Base-by-base conservation (phyloP, 2,797 vertebrate genomes). In the Apodemus agrarius region DNA sequence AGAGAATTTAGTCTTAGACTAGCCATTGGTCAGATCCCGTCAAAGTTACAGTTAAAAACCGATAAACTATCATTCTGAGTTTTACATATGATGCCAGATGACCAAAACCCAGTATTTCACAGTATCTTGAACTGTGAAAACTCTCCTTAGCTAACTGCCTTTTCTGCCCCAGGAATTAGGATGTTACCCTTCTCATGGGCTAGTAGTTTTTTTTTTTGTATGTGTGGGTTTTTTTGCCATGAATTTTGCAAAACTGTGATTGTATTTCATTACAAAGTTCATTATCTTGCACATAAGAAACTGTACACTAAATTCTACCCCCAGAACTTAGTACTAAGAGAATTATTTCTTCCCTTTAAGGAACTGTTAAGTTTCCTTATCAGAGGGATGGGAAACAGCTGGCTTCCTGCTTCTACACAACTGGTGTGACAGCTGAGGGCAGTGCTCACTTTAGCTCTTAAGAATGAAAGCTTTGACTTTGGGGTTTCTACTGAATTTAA, bases 31-130 rank as follows among this genome's bases (percentile, higher is more conserved):
- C 96, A 97, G 43, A 21, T 92, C 37, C 87, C 84, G 80, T 94
- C 93, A 96, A 97, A 95, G 92, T 90, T 88, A 93, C n/a, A 93
- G 59, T 96, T 97, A 91, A 97, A 97, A 97, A 94, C 43, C 86
- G 95, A 97, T 92, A 96, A 89, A 94, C 11, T 83, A 89, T 72
- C 89, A 89, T 93, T 92, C 43, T 82, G 40, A 65, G 82, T 94
- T 98, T 94, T 94, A 90, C 69, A 89, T 16, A 93, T 92, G 6
- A 95, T 91, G 72, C 83, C 75, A 91, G 89, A 96, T 84, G 46
- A 97, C 80, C 57, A 93, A 81, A 97, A 97, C 63, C 91, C 86
- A 96, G 87, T 89, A 96, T 84, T 91, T n/a, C n/a, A n/a, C n/a
- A n/a, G n/a, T n/a, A n/a, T n/a, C 52, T 91, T 91, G 22, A 29